Evolutionary conservation across 1,140 invertebrate genomes (phyloP).

Genomic region (Drosophila prosaltans): DNA sequence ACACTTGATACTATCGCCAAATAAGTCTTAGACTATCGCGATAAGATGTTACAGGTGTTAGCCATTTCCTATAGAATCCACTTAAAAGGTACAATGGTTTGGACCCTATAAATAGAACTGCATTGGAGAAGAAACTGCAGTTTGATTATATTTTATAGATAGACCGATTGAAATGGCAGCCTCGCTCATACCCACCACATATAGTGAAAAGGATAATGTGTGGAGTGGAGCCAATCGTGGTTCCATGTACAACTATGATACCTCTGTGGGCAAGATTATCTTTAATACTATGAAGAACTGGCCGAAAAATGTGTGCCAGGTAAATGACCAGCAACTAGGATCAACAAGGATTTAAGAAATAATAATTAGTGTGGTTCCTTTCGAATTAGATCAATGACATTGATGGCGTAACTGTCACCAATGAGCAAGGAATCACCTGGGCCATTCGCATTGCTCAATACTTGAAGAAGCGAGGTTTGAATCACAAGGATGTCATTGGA

Average conservation of each 20-base stretch:
- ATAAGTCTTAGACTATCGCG: slow-evolving; percentile 16
- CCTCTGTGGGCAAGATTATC: slow-evolving; percentile 59
- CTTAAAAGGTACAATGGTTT: slow-evolving; percentile 40
- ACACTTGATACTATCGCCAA: slow-evolving; percentile 5
- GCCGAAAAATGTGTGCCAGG: slow-evolving; percentile 66
- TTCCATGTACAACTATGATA: slow-evolving; percentile 62
- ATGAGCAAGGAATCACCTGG: slow-evolving; percentile 56
- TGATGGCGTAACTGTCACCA: slow-evolving; percentile 62
- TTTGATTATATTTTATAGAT: slow-evolving; percentile 11
- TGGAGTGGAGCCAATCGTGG: slow-evolving; percentile 65
- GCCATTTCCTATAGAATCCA: slow-evolving; percentile 51
- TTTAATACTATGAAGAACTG: slow-evolving; percentile 64
- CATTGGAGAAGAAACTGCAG: slow-evolving; percentile 1
- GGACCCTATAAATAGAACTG: slow-evolving; percentile 54
- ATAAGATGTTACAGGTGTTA: slow-evolving; percentile 62
- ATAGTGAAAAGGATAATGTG: slow-evolving; percentile 66
- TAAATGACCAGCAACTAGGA: slow-evolving; percentile 3
- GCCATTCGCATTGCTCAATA: slow-evolving; percentile 70
- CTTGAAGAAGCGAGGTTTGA: slow-evolving; percentile 55
- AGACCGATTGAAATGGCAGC: slow-evolving; percentile 65
- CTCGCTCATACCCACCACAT: slow-evolving; percentile 51
- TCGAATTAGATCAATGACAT: slow-evolving; percentile 52
- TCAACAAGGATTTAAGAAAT: neutral
- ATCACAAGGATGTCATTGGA: slow-evolving; percentile 68
- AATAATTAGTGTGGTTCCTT: neutral